phyloP scores from a whole-genome alignment of 2,888 invertebrate genomes.

The Thecocarcelia acutangulata region DNA sequence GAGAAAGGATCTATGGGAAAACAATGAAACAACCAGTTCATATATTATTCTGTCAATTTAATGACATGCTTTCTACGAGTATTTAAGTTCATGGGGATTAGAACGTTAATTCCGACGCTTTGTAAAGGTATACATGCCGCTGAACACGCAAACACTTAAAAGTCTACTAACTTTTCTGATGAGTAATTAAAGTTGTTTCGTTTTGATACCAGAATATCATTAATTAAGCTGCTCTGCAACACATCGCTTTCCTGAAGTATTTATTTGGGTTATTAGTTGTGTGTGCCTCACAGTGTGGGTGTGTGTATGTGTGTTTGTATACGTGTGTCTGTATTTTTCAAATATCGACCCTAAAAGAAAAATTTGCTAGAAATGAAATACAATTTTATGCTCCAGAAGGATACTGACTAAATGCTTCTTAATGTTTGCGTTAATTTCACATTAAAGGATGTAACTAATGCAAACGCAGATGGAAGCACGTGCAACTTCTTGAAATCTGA shows the following conservation, averaged over 20 bases:
- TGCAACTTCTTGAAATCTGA: background rate
- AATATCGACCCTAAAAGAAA: background rate
- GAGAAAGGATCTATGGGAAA: no score
- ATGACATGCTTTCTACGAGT: no score
- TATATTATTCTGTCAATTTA: no score
- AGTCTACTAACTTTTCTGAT: slow-evolving; percentile 19
- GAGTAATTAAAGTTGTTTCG: slow-evolving; percentile 43
- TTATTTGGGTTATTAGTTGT: background rate
- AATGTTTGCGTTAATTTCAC: slow-evolving; percentile 34
- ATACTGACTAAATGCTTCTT: slow-evolving; percentile 35
- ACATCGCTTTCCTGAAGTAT: no score
- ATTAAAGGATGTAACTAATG: slow-evolving; percentile 26
- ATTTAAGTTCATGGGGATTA: background rate
- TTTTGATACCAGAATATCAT: slow-evolving; percentile 27
- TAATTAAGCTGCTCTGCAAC: slow-evolving; percentile 31
- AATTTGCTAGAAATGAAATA: slow-evolving; percentile 1
- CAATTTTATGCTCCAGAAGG: slow-evolving; percentile 13
- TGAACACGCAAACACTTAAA: slow-evolving; percentile 2
- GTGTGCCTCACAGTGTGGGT: background rate
- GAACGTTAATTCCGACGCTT: background rate
- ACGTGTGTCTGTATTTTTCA: background rate
- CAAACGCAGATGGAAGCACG: slow-evolving; percentile 1
- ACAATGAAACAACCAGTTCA: no score
- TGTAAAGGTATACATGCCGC: background rate
- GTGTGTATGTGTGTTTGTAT: background rate